A percentile compares a stretch with the other conserved stretches of the same genome.
These are phyloP conservation scores for Tylochromis polylepis DNA, from an alignment of 2,113 vertebrate genomes.

Conservation along the genomic window DNA sequence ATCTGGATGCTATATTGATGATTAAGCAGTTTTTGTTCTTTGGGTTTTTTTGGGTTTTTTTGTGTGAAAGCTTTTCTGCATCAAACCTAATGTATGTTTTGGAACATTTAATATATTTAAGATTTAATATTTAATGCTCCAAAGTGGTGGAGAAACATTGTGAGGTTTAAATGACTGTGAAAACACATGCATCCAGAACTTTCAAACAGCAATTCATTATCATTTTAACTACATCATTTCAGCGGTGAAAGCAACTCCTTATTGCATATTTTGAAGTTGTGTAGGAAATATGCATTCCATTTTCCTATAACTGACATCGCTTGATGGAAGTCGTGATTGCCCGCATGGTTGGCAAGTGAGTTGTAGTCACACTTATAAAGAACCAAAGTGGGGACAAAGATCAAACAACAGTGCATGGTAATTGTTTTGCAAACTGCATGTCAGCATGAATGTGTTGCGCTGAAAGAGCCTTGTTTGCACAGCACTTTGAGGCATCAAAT, in stretches of 20 bases:
- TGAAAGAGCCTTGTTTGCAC: slow-evolving; percentile 50
- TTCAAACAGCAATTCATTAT: slow-evolving; percentile 44
- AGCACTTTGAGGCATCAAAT: slow-evolving; percentile 58
- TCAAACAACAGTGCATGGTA: slow-evolving; percentile 61
- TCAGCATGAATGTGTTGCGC: slow-evolving; percentile 41
- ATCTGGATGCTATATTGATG: not conserved
- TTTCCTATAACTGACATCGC: slow-evolving; percentile 44
- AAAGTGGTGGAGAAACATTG: not conserved
- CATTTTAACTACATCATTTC: slow-evolving; percentile 63
- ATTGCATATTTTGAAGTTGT: slow-evolving; percentile 42
- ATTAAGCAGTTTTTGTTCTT: not conserved
- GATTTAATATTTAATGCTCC: not conserved
- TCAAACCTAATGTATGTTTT: not conserved
- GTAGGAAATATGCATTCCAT: slow-evolving; percentile 42
- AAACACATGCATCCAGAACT: not conserved
- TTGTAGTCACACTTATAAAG: slow-evolving; percentile 48
- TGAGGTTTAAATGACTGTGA: not conserved
- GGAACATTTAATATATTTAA: not conserved
- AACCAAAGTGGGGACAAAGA: slow-evolving; percentile 60
- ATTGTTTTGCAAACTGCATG: slow-evolving; percentile 69
- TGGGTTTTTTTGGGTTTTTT: no score
- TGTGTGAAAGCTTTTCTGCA: not conserved
- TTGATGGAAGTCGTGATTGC: slow-evolving; percentile 62
- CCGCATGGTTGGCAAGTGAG: slow-evolving; percentile 37
- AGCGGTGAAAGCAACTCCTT: slow-evolving; percentile 34